Percentiles rank a stretch among this genome's conserved stretches.
Conservation (phyloP, 1,140 invertebrate genomes). For the Calliphora vicina region DNA sequence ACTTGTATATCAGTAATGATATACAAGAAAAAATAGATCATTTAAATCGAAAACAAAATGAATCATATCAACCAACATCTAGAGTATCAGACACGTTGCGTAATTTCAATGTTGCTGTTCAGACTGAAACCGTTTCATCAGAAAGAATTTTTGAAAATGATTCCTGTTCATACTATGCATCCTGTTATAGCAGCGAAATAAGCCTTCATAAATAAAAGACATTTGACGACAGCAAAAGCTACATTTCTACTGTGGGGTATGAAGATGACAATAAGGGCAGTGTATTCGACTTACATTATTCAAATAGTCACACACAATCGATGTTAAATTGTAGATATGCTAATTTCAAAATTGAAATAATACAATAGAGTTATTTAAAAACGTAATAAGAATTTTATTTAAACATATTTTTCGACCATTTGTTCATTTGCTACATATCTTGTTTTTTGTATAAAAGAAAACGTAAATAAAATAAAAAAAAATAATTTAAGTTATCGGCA, state of each 20-base stretch:
- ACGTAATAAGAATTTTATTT: not conserved
- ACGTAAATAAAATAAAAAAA: too few relatives aligned
- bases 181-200: slow-evolving; percentile 44
- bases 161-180: slow-evolving; percentile 42
- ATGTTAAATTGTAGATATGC: too few relatives aligned
- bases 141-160: not conserved
- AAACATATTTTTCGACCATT: not conserved
- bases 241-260: too few relatives aligned
- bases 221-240: not conserved
- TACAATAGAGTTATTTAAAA: not conserved
- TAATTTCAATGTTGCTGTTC: not conserved
- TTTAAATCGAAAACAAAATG: not conserved
- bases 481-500: too few relatives aligned
- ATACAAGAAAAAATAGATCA: not conserved
- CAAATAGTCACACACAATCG: too few relatives aligned
- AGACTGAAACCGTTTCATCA: not conserved
- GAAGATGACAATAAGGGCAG: too few relatives aligned
- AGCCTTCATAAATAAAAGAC: slow-evolving; percentile 7
- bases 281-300: too few relatives aligned
- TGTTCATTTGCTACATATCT: not conserved
- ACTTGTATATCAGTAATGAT: not conserved
- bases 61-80: not conserved
- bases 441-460: too few relatives aligned
- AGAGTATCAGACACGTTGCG: not conserved
- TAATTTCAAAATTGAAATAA: too few relatives aligned